These are phyloP conservation scores for Ellobius talpinus DNA, from an alignment of 2,113 vertebrate species.

Conservation along the genomic window DNA sequence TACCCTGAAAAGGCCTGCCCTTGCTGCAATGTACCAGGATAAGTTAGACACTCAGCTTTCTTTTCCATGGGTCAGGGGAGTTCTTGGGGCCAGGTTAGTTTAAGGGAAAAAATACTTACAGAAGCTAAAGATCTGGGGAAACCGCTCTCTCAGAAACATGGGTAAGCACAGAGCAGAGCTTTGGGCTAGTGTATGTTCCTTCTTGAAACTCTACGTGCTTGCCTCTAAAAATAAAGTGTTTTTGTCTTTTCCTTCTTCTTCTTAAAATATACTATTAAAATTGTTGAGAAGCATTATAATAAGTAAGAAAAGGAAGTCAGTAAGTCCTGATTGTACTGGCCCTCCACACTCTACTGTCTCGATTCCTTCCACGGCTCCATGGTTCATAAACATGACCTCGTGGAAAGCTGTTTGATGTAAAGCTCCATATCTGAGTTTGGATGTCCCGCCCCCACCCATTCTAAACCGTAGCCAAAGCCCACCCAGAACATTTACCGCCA, in stretches of 20 bases:
- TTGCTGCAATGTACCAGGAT: too few relatives aligned
- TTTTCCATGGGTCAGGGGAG: neutral
- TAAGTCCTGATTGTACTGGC: neutral
- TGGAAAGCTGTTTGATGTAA: neutral
- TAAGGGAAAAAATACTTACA: neutral
- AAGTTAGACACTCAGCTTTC: neutral
- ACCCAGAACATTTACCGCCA: neutral
- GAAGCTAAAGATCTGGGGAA: neutral
- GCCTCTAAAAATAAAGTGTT: neutral
- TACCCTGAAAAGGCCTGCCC: neutral
- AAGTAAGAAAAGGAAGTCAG: neutral
- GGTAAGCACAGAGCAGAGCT: neutral
- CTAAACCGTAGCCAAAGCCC: neutral
- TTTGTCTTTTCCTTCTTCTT: neutral
- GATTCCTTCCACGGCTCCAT: neutral
- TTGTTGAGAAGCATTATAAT: neutral
- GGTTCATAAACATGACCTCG: accelerated
- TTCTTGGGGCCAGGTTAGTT: neutral
- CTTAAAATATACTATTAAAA: neutral
- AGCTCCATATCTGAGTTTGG: neutral
- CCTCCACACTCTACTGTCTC: neutral
- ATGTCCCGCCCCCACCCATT: neutral
- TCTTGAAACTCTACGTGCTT: neutral
- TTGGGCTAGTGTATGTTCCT: neutral
- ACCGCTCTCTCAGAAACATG: neutral